Conservation (phyloP, 2,113 vertebrate genomes). For the Rhinoptilus africanus region DNA sequence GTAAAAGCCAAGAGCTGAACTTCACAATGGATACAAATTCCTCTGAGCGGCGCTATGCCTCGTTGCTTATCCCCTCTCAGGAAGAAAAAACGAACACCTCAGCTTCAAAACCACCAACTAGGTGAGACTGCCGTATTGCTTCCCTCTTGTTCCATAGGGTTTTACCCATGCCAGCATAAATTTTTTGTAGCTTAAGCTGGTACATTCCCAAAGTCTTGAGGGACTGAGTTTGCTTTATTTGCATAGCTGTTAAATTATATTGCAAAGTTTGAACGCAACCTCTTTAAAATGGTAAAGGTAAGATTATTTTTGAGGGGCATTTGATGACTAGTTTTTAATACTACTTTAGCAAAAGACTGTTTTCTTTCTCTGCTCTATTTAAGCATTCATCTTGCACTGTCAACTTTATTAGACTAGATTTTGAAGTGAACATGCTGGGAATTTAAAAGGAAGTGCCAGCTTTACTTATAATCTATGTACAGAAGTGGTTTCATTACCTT, state of each 20-base stretch:
- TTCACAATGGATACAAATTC: slow-evolving; percentile 85
- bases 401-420: not conserved
- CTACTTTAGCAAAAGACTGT: not conserved
- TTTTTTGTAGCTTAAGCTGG: not conserved
- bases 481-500: not conserved
- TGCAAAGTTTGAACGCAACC: not conserved
- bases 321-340: not conserved
- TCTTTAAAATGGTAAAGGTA: not conserved
- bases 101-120: slow-evolving; percentile 85
- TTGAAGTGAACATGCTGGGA: not conserved
- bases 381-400: not conserved
- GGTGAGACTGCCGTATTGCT: slow-evolving; percentile 51
- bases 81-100: slow-evolving; percentile 85
- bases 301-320: not conserved
- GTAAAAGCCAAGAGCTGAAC: slow-evolving; percentile 93
- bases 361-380: not conserved
- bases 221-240: not conserved
- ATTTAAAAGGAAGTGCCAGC: not conserved
- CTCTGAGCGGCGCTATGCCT: slow-evolving; percentile 81
- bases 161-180: not conserved
- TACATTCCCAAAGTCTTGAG: not conserved
- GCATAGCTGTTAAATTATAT: not conserved
- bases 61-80: slow-evolving; percentile 76
- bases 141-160: not conserved
- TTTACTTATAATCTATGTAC: not conserved